Evolutionary conservation across 2,113 vertebrate genomes (phyloP), one percentile per base, ranked within the genome.

Genomic region (Arizona elegans): DNA sequence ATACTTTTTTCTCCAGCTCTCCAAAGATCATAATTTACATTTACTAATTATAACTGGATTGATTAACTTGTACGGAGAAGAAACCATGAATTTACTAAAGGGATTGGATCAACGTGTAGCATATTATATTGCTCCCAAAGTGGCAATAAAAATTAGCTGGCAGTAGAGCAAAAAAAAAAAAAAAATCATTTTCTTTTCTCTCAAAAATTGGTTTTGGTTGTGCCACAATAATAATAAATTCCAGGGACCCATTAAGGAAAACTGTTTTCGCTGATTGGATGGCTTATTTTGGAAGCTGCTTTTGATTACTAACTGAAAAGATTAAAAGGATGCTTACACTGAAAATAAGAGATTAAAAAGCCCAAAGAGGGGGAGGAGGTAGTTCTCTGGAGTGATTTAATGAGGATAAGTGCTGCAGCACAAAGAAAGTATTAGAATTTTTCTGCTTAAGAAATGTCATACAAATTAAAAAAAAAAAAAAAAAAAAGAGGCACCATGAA

Each of bases 381-480:
- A 92, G 89, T 92, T 87, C 75, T 95, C 86, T 9, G 38, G 1
- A 93, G 94, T 94, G 65, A 95, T 94, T 65, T 96, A 95, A 96
- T 52, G 96, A 95, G 93, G 92, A 92, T 81, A 59, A 96, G 70
- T 53, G 19, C 88, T 95, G 95, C 95, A 54, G 90, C 62, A 3
- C 5, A 91, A 94, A 89, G 92, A 85, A 92, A 94, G 85, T 65
- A 93, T 58, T 53, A 47, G 89, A 96, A 92, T 90, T 53, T 56
- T 95, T 58, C 24, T 5, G 0, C 2, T 62, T 94, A 47, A 54
- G 65, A 9, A 93, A 88, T 87, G n/a, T 88, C 93, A 43, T n/a
- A 53, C 86, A 93, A 95, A 38, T 26, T 24, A 3, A 9, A 0
- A 87, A 29, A 47, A 88, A 38, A 38, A 38, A 38, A 38, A 38